Evolutionary conservation across 1,140 invertebrate species (phyloP).

Genomic region (Tribolium castaneum): DNA sequence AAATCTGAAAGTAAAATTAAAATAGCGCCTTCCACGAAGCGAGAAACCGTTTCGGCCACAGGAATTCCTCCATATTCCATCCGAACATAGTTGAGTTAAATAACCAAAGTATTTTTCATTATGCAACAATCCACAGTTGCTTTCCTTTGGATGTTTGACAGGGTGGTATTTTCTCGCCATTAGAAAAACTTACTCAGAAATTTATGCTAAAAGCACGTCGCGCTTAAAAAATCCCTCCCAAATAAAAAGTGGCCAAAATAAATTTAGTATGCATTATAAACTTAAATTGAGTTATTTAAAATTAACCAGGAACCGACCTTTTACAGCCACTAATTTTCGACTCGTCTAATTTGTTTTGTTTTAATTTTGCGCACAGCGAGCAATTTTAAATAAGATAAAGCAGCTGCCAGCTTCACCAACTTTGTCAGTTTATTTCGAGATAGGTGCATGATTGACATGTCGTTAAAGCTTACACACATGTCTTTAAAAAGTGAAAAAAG

Average conservation of each 20-base stretch:
- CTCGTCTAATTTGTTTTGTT: constrained; percentile 28
- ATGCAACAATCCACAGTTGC: constrained; percentile 7
- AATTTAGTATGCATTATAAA: constrained; percentile 22
- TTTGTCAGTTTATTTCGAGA: constrained; percentile 1
- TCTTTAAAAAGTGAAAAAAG: neutral
- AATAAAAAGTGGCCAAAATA: neutral
- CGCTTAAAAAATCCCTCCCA: neutral
- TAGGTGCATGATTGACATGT: neutral
- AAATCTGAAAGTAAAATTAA: neutral
- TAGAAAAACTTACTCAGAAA: constrained; percentile 2
- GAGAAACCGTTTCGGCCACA: neutral
- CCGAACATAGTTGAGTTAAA: neutral
- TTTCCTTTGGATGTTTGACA: constrained; percentile 1
- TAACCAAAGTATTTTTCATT: constrained; percentile 13
- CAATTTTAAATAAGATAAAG: constrained; percentile 19
- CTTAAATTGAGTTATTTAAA: constrained; percentile 25
- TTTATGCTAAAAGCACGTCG: neutral
- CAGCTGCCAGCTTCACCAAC: neutral
- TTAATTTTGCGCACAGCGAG: constrained; percentile 15
- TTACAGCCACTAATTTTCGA: constrained; percentile 14
- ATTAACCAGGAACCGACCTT: constrained; percentile 11
- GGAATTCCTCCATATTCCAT: neutral
- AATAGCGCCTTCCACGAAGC: neutral
- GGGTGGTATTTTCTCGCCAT: neutral
- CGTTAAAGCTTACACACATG: constrained; percentile 5